A percentile compares a stretch with the other conserved stretches of the same genome.
phyloP scores from a whole-genome alignment of 2,888 invertebrate species.

The Drosophila multiciliata region DNA sequence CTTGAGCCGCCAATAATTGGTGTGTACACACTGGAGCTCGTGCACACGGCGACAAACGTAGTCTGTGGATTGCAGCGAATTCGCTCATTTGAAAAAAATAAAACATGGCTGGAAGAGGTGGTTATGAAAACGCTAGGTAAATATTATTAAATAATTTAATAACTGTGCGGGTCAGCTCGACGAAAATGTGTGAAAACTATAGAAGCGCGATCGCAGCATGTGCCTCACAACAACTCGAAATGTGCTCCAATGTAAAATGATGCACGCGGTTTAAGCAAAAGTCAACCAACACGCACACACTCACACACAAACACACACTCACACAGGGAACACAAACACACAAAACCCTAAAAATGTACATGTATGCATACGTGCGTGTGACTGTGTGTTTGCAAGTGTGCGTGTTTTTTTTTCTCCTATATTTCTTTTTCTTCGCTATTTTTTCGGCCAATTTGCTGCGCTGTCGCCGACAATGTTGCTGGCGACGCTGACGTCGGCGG shows the following conservation, averaged over 20 bases:
- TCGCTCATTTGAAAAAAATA: slow-evolving; percentile 85
- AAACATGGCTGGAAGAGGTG: slow-evolving; percentile 96
- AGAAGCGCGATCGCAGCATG: slow-evolving; percentile 29
- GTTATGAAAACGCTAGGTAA: slow-evolving; percentile 94
- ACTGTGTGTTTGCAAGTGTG: slow-evolving; percentile 51
- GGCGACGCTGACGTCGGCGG: slow-evolving; percentile 47
- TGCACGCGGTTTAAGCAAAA: slow-evolving; percentile 69
- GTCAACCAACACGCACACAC: slow-evolving; percentile 63
- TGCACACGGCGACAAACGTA: slow-evolving; percentile 58
- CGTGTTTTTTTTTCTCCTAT: slow-evolving; percentile 64
- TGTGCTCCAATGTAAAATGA: slow-evolving; percentile 61
- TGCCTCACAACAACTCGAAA: slow-evolving; percentile 38
- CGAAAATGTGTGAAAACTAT: slow-evolving; percentile 41
- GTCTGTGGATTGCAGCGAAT: slow-evolving; percentile 75
- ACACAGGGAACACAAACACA: slow-evolving; percentile 46
- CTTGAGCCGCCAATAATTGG: slow-evolving; percentile 19
- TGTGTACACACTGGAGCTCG: slow-evolving; percentile 68
- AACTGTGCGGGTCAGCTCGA: slow-evolving; percentile 45
- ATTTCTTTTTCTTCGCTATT: slow-evolving; percentile 52
- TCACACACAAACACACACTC: slow-evolving; percentile 23
- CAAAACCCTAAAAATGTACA: slow-evolving; percentile 39
- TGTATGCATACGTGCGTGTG: slow-evolving; percentile 47
- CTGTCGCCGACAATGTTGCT: slow-evolving; percentile 54
- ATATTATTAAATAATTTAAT: slow-evolving; percentile 80
- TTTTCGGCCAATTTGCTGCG: slow-evolving; percentile 57